Evolutionary conservation across 2,888 invertebrate genomes (phyloP).

Genomic region (Ochropleura plecta): DNA sequence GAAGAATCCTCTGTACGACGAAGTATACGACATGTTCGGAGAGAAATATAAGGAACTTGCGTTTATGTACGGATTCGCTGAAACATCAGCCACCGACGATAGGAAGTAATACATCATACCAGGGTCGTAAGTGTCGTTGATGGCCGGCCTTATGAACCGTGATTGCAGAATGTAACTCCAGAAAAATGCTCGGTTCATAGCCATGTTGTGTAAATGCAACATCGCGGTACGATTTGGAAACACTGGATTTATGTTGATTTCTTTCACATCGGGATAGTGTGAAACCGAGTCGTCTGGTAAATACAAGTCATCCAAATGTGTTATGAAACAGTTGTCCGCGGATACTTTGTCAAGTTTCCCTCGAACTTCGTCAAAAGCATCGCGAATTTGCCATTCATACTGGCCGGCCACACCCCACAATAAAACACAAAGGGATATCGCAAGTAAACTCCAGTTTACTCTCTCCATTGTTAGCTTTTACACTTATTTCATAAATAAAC

Average conservation of each 20-base stretch:
- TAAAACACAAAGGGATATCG: conserved; percentile 83
- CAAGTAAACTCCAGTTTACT: conserved; percentile 77
- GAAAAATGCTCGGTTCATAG: conserved; percentile 98
- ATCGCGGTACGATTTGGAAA: conserved; percentile 98
- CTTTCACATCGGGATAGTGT: conserved; percentile 97
- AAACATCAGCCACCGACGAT: conserved; percentile 98
- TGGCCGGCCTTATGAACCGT: conserved; percentile 96
- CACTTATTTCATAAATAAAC: conserved; percentile 48
- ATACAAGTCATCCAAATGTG: conserved; percentile 95
- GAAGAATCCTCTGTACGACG: conserved; percentile 98
- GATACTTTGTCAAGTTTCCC: conserved; percentile 95
- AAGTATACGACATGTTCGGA: conserved; percentile 98
- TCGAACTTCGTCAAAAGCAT: conserved; percentile 97
- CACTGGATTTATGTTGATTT: conserved; percentile 98
- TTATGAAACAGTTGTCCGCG: conserved; percentile 97
- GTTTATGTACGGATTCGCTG: conserved; percentile 97
- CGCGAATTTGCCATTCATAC: conserved; percentile 97
- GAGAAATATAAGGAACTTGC: conserved; percentile 98
- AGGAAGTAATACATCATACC: conserved; percentile 99
- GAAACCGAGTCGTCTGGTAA: conserved; percentile 96
- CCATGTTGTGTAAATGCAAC: conserved; percentile 98
- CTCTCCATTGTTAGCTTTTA: conserved; percentile 79
- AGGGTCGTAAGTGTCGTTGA: conserved; percentile 98
- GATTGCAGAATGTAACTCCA: conserved; percentile 98
- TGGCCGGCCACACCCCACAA: conserved; percentile 94